phyloP scores from a whole-genome alignment of 2,113 vertebrate species.

The Miniopterus natalensis region DNA sequence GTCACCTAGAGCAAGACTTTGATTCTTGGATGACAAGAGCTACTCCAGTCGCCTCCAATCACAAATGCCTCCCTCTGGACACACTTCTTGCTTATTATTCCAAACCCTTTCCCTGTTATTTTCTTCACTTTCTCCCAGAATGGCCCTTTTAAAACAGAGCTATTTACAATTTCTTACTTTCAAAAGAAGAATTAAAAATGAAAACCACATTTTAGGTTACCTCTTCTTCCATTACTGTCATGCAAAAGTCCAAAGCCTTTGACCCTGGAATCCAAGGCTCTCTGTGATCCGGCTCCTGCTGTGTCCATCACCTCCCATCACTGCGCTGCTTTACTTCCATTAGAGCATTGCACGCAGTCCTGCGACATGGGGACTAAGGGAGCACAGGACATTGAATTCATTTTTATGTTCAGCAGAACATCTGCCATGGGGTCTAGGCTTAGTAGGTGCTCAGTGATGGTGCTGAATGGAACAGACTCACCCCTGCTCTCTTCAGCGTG shows the following conservation, averaged over 20 bases:
- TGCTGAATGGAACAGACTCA: not conserved
- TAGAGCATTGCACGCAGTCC: not conserved
- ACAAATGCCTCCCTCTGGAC: not conserved
- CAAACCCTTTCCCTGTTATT: not conserved
- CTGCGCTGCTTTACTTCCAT: not conserved
- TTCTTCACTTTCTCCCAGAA: not conserved
- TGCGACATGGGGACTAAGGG: not conserved
- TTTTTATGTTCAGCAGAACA: not conserved
- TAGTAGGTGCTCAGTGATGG: not conserved
- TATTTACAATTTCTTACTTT: slow-evolving; percentile 16
- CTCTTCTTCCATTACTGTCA: not conserved
- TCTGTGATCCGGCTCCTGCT: not conserved
- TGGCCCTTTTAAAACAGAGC: not conserved
- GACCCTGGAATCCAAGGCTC: not conserved
- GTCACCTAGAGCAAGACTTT: not conserved
- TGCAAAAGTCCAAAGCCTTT: not conserved
- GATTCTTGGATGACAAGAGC: not conserved
- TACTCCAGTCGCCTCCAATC: not conserved
- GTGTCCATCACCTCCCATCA: not conserved
- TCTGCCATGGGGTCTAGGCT: not conserved
- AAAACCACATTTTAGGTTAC: not conserved
- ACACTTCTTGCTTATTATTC: not conserved
- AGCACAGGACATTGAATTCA: too few relatives aligned
- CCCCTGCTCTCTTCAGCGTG: not conserved
- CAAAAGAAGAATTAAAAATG: not conserved